Evolutionary conservation across 2,888 invertebrate species (phyloP), one percentile per base, ranked within the genome.

Genomic region (Netelia virgata): DNA sequence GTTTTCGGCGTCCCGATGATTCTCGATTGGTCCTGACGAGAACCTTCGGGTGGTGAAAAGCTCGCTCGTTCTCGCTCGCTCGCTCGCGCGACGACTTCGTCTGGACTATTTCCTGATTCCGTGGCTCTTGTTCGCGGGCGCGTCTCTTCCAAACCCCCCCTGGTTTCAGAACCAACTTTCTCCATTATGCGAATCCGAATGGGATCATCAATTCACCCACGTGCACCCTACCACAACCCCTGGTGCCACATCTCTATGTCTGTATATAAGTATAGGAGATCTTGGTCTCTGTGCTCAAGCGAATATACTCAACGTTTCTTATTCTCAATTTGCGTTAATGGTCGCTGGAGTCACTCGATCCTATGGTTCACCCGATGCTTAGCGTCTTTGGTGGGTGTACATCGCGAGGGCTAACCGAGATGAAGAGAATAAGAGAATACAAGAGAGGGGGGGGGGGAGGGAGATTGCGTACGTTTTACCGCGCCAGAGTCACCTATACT

Each of bases 171-270:
- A 77, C 57, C 74, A 87, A 86, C 86, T 87, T 86, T 86, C 86
- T 86, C 86, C 86, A 87, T 87, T 86, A 87, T 86, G 84, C 78
- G 81, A 78, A 86, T 87, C 82, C 82, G 79, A 87, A 87, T 86
- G 63, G 85, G 82, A 87, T 86, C 87, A 87, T 87, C 86, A 85
- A 87, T 86, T 86, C 81, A 84, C 47, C 75, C 79, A 55, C 76
- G 74, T 47, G 68, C 43, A 57, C 69, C 59, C 73, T 66, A 53
- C 20, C 66, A 41, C 61, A 16, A 57, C 55, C 70, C 64, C 64
- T 72, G 41, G 20, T 50, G 6, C 36, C 36, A 36, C 36, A 14
- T 70, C 18, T 11, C 9, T 18, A 18, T 74, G 43, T 16, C 50
- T 8, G 20, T n/a, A n/a, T 18, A 47, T 10, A 63, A 10, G 28